Evolutionary conservation across 2,888 invertebrate species (phyloP).

Genomic region (Limnephilus lunatus): DNA sequence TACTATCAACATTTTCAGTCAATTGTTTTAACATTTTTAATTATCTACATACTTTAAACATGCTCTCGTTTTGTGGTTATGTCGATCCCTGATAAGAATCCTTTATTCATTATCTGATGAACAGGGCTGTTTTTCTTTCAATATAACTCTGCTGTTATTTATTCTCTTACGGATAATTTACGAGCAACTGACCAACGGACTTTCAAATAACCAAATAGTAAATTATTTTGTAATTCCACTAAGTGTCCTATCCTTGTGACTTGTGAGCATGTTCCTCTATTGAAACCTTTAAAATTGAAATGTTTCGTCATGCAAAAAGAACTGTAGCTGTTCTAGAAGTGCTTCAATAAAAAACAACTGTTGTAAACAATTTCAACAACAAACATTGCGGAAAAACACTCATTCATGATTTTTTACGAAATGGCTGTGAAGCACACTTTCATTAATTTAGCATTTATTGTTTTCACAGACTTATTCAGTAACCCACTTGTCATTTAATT

Average conservation of each 20-base stretch:
- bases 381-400: no score
- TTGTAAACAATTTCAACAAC: no score
- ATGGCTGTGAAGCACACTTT: no score
- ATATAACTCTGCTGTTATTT: background rate
- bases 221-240: no score
- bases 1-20: background rate
- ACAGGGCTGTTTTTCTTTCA: background rate
- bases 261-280: background rate
- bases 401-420: no score
- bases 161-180: background rate
- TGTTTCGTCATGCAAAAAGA: no score
- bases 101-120: background rate
- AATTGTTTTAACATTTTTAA: background rate
- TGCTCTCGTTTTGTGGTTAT: background rate
- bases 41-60: background rate
- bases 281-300: no score
- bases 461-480: no score
- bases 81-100: background rate
- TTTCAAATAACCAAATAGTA: background rate
- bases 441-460: no score
- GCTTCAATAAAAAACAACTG: no score
- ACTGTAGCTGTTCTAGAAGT: no score
- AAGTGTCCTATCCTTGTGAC: no score
- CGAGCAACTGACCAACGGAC: background rate
- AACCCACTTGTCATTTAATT: background rate